Evolutionary conservation across 2,888 invertebrate species (phyloP), one percentile per base, ranked within the genome.

Genomic region (Emmelina monodactyla): DNA sequence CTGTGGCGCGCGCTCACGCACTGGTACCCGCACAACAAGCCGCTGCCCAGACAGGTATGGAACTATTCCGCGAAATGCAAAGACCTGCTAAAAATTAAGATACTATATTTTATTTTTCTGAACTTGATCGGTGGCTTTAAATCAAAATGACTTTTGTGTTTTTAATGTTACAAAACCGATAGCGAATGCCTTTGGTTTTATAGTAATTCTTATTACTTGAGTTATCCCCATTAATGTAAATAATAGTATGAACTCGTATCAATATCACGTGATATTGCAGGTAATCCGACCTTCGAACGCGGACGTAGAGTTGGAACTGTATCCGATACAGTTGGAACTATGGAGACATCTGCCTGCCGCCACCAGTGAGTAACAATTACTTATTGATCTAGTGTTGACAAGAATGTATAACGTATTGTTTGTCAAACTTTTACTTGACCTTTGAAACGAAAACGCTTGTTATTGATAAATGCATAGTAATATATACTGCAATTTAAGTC

Each of bases 1-100:
- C 73, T 94, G 45, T 95, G 94, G 94, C 86, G 91, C 42, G 93
- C 93, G 1, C 66, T 95, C 10, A 87, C 88, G 41, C 84, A 87
- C 44, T 94, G 94, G 94, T 91, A 92, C 71, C 90, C 91, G 14
- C 86, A 88, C 7, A 88, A 88, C 2, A 69, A 87, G 40, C 88
- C 92, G 3, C 73, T 94, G 44, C 93, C 93, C 0, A 66, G 93
- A 49, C 91, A 90, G 75, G 89, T 64, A 16, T 12, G 22, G 31
- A n/a, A 3, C 19, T n/a, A n/a, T n/a, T n/a, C n/a, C n/a, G n/a
- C n/a, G n/a, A n/a, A n/a, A n/a, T n/a, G n/a, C n/a, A n/a, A n/a
- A n/a, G n/a, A n/a, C n/a, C n/a, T n/a, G n/a, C n/a, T n/a, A n/a
- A n/a, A n/a, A n/a, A n/a, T n/a, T n/a, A n/a, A n/a, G n/a, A n/a